A percentile compares a stretch with the other conserved stretches of the same genome.
Conservation (phyloP, 2,113 vertebrate species). For the Rhinopithecus roxellana region DNA sequence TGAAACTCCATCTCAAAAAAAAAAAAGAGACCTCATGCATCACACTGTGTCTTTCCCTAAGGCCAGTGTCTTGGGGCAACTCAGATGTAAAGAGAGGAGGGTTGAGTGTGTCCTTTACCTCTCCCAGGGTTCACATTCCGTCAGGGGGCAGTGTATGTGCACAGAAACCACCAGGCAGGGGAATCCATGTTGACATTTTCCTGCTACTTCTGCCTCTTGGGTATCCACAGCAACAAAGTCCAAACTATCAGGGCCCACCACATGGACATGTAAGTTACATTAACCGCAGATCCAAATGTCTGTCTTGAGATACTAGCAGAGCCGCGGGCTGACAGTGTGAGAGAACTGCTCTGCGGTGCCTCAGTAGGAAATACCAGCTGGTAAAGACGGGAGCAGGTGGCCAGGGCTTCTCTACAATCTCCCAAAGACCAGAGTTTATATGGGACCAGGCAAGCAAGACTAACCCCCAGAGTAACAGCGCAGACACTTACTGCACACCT, state of each 20-base stretch:
- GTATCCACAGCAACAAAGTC: not conserved
- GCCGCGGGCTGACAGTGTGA: fast-evolving
- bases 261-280: not conserved
- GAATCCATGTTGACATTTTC: not conserved
- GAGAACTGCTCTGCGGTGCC: not conserved
- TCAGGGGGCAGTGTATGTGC: fast-evolving
- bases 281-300: not conserved
- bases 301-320: not conserved
- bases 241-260: fast-evolving
- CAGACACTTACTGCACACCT: fast-evolving
- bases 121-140: not conserved
- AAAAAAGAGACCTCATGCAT: no score
- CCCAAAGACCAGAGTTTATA: fast-evolving
- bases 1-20: not conserved
- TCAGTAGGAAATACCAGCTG: not conserved
- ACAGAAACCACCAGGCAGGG: not conserved
- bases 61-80: not conserved
- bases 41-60: not conserved
- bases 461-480: not conserved
- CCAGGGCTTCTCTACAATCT: fast-evolving
- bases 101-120: no score
- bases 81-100: not conserved
- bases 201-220: not conserved
- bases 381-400: not conserved
- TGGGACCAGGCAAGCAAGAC: not conserved